Evolutionary conservation across 2,113 vertebrate species (phyloP).

Genomic region (Sciurus niger): DNA sequence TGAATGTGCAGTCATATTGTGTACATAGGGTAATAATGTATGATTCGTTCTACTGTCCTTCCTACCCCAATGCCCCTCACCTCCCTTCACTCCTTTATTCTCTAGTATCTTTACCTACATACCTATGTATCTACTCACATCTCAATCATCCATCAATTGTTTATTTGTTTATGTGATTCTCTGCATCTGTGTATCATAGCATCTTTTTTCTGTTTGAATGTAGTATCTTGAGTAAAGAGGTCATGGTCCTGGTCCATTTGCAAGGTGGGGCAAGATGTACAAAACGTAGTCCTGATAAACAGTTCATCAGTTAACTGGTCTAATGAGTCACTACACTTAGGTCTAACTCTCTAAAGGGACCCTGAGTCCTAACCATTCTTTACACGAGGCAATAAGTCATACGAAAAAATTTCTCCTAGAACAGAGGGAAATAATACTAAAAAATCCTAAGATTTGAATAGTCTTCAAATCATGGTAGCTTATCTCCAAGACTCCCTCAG

Average conservation of each 20-base stretch:
- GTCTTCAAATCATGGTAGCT: not conserved
- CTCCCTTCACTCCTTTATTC: not conserved
- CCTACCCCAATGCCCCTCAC: too few relatives aligned
- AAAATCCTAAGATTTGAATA: slow-evolving; percentile 20
- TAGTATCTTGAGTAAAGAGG: not conserved
- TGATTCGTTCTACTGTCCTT: too few relatives aligned
- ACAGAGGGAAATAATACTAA: slow-evolving; percentile 24
- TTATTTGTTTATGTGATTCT: not conserved
- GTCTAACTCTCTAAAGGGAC: not conserved
- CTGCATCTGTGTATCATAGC: not conserved
- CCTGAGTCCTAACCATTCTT: not conserved
- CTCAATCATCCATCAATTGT: not conserved
- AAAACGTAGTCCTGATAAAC: not conserved
- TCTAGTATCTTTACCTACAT: not conserved
- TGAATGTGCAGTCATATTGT: too few relatives aligned
- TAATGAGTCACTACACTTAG: not conserved
- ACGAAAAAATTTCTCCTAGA: not conserved
- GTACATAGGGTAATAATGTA: too few relatives aligned
- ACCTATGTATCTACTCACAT: not conserved
- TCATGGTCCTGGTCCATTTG: not conserved
- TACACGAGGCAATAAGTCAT: not conserved
- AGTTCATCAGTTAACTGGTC: not conserved
- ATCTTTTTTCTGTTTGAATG: not conserved
- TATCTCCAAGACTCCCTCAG: slow-evolving; percentile 43
- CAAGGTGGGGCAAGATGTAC: not conserved